A percentile compares a stretch with the other conserved stretches of the same genome.
These are phyloP conservation scores for Hoplodrina ambigua DNA, from an alignment of 2,888 invertebrate genomes.

Conservation along the genomic window DNA sequence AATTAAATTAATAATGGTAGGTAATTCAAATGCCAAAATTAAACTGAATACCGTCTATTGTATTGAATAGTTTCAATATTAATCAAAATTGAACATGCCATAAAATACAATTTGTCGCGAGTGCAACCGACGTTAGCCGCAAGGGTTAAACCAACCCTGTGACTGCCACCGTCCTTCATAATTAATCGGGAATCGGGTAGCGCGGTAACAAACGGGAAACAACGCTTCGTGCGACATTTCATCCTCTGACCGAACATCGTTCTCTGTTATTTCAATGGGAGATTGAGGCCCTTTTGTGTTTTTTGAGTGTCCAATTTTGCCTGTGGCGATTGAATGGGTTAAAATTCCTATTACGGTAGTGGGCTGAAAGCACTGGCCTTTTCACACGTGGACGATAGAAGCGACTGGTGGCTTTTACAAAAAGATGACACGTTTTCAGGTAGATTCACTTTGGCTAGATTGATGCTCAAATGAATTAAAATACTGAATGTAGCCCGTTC, in stretches of 20 bases:
- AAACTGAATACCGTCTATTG: constrained; percentile 27
- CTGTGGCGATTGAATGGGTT: constrained; percentile 56
- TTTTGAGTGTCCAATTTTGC: constrained; percentile 66
- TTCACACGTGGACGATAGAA: constrained; percentile 33
- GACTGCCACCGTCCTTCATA: constrained; percentile 69
- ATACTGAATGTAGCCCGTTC: not conserved
- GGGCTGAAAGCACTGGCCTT: constrained; percentile 45
- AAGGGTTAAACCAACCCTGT: constrained; percentile 68
- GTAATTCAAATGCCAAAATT: constrained; percentile 11
- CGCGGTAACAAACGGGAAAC: constrained; percentile 66
- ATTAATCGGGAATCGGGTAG: constrained; percentile 73
- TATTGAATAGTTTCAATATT: constrained; percentile 60
- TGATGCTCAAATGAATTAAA: constrained; percentile 8
- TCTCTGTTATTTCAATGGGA: constrained; percentile 68
- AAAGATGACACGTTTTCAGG: constrained; percentile 18
- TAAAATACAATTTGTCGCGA: constrained; percentile 63
- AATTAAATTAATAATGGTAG: constrained; percentile 3
- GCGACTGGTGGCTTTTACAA: constrained; percentile 8
- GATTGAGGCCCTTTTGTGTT: constrained; percentile 66
- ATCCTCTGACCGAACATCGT: constrained; percentile 65
- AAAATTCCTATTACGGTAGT: constrained; percentile 47
- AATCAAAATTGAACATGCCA: constrained; percentile 61
- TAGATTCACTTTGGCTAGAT: constrained; percentile 25
- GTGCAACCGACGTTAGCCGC: constrained; percentile 69
- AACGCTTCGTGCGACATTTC: constrained; percentile 61